A percentile compares a stretch with the other conserved stretches of the same genome.
These are phyloP conservation scores for Edolisoma coerulescens DNA, from an alignment of 2,113 vertebrate genomes.

Conservation along the genomic window DNA sequence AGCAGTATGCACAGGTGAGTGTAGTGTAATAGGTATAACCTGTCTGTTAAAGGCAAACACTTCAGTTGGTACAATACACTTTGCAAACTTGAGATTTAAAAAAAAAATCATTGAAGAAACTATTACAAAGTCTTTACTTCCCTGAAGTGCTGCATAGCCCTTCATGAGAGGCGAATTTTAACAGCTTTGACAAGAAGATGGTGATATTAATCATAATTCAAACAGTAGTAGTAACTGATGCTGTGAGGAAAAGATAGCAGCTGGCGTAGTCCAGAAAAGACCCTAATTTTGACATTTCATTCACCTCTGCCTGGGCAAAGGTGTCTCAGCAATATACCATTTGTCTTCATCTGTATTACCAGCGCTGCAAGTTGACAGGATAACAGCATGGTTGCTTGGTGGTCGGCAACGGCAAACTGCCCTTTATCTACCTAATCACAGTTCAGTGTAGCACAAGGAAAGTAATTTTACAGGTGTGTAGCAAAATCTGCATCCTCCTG, in stretches of 20 bases:
- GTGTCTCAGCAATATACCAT: neutral
- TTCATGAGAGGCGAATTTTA: constrained; percentile 5
- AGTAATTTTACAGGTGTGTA: constrained; percentile 4
- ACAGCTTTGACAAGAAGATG: constrained; percentile 22
- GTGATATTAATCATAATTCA: constrained; percentile 32
- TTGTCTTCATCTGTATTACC: constrained; percentile 44
- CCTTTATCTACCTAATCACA: constrained; percentile 22
- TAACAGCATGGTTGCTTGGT: neutral
- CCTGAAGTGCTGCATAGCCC: neutral
- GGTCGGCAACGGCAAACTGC: neutral
- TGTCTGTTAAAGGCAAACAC: neutral
- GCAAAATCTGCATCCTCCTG: neutral
- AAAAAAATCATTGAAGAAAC: neutral
- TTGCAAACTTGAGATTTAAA: neutral
- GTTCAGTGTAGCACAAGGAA: neutral
- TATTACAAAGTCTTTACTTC: neutral
- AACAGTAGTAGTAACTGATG: neutral
- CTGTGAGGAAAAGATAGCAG: neutral
- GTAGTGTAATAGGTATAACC: neutral
- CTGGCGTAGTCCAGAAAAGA: neutral
- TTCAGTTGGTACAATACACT: neutral
- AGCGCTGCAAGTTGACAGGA: neutral
- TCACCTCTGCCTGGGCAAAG: constrained; percentile 3
- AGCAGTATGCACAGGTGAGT: neutral
- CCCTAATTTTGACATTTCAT: constrained; percentile 6